Evolutionary conservation across 1,140 invertebrate genomes (phyloP).

Genomic region (Elysia chlorotica): DNA sequence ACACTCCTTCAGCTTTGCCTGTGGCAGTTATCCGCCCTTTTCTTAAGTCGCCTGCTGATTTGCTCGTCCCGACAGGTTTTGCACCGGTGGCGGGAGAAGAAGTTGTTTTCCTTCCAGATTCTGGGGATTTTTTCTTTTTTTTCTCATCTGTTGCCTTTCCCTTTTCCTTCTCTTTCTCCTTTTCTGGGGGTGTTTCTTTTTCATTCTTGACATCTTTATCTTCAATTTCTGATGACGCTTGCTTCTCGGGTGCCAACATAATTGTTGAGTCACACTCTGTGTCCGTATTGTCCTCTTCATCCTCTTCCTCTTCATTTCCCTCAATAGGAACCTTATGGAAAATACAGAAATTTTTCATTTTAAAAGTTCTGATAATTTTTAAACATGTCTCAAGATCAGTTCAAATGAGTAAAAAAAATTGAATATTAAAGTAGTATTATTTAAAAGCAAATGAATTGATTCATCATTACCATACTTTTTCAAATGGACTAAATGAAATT

Average conservation of each 20-base stretch:
- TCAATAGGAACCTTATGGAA: background rate
- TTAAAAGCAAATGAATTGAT: too few relatives aligned
- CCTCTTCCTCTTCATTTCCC: background rate
- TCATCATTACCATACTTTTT: too few relatives aligned
- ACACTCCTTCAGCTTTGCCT: background rate
- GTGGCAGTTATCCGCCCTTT: background rate
- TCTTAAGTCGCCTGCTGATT: background rate
- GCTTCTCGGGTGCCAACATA: background rate
- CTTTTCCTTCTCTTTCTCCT: background rate
- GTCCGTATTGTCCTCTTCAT: constrained; percentile 9
- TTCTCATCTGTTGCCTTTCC: background rate
- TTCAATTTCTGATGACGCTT: background rate
- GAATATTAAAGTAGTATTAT: too few relatives aligned
- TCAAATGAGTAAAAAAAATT: too few relatives aligned
- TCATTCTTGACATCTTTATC: background rate
- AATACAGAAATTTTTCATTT: too few relatives aligned
- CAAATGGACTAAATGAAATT: too few relatives aligned
- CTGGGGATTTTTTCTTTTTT: background rate
- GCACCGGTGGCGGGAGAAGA: background rate
- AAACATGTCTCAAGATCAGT: constrained; percentile 7
- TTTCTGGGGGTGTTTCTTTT: background rate
- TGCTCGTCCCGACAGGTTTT: constrained; percentile 5
- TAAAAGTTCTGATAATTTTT: background rate
- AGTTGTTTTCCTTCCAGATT: background rate
- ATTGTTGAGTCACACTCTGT: constrained; percentile 9